phyloP scores from a whole-genome alignment of 2,888 invertebrate species.

The Xylocampa areola region DNA sequence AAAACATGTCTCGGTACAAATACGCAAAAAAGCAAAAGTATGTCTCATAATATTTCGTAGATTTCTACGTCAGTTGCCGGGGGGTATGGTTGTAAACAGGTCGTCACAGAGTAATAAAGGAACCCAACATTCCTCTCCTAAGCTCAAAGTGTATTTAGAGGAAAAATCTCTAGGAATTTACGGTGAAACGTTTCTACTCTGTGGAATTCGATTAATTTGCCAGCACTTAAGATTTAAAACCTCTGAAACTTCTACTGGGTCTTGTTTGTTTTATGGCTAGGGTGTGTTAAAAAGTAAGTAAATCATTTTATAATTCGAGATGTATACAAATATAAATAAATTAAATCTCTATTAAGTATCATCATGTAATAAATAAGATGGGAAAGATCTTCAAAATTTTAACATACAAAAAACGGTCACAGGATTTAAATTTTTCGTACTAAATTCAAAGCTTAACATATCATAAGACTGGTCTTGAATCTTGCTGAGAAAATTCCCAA shows the following conservation, averaged over 20 bases:
- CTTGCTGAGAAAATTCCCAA: not conserved
- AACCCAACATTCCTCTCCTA: constrained; percentile 43
- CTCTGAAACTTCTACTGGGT: constrained; percentile 33
- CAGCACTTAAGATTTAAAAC: constrained; percentile 55
- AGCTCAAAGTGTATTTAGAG: constrained; percentile 44
- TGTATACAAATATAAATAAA: no score
- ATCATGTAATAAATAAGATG: no score
- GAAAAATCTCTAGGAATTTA: constrained; percentile 56
- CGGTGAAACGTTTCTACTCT: constrained; percentile 42
- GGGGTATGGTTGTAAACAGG: constrained; percentile 44
- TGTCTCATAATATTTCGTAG: constrained; percentile 45
- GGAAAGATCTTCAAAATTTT: no score
- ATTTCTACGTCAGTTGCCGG: constrained; percentile 40
- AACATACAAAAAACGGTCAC: no score
- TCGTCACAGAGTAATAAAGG: constrained; percentile 50
- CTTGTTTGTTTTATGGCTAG: constrained; percentile 42
- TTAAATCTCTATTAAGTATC: no score
- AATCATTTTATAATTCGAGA: no score
- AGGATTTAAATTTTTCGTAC: no score
- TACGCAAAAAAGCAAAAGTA: constrained; percentile 38
- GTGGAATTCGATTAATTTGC: constrained; percentile 61
- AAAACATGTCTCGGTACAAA: constrained; percentile 28
- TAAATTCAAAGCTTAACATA: no score
- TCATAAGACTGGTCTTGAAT: constrained; percentile 4
- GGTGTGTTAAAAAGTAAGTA: constrained; percentile 22